Evolutionary conservation across 2,888 invertebrate genomes (phyloP), one percentile per base, ranked within the genome.

Genomic region (Nomada lathburiana): DNA sequence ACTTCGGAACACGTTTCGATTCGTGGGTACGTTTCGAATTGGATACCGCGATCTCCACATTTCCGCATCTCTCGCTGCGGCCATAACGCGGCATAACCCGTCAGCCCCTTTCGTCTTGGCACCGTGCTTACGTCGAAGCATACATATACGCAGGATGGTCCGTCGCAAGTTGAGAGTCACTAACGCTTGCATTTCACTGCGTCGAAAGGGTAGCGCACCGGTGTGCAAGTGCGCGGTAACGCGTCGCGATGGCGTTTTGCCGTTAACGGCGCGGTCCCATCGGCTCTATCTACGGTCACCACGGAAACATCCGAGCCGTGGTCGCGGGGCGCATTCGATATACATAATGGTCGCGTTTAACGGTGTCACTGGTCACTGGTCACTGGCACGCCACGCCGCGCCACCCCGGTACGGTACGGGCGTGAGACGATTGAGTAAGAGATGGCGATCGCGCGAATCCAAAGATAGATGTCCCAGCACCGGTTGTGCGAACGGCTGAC

Each of bases 381-480:
- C 36, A 36, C 36, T 36, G 36, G 36, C 29, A 29, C 29, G 29
- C 29, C 29, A 29, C 29, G 36, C 36, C 36, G 36, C 36, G 36
- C 36, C 36, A 36, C 7, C 36, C 36, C 36, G 36, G 36, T 36
- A 36, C 88, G 86, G 81, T 74, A 84, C 82, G 70, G 80, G 82
- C 82, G 80, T 82, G 80, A 85, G 82, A 71, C 86, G 89, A 89
- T 89, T 89, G 86, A 84, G 85, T 85, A 87, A 89, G 89, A 89
- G 85, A 86, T 75, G 67, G 65, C 50, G 29, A 26, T 64, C 68
- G 59, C 73, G 50, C 75, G 87, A 74, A 81, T 83, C 91, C 90
- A 89, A 90, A 91, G 90, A 90, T 91, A 90, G 90, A 86, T 83
- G 81, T 79, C 77, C 78, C 87, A 80, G 84, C 80, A 87, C 78